Evolutionary conservation across 2,113 vertebrate genomes (phyloP).

Genomic region (Pholis gunnellus): DNA sequence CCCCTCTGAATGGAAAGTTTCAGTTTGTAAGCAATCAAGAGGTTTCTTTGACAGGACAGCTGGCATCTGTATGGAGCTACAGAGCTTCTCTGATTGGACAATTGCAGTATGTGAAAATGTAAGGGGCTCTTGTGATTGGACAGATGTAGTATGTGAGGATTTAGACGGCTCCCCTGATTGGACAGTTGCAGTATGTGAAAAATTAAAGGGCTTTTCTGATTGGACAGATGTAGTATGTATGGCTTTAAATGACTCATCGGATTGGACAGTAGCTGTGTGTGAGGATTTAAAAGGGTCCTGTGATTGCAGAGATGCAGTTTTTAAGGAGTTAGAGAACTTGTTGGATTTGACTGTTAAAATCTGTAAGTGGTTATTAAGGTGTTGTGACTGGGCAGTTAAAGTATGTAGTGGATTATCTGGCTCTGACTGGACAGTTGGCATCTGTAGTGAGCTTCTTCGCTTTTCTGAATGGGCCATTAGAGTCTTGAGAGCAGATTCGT

Average conservation of each 20-base stretch:
- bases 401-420: constrained; percentile 5
- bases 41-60: constrained; percentile 10
- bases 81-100: constrained; percentile 24
- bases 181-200: neutral
- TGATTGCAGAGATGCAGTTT: constrained; percentile 21
- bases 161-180: constrained; percentile 19
- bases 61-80: constrained; percentile 32
- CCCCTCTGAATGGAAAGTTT: constrained; percentile 27
- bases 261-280: neutral
- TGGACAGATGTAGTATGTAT: neutral
- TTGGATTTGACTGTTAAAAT: constrained; percentile 34
- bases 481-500: constrained; percentile 31
- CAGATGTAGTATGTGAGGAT: neutral
- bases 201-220: constrained; percentile 6
- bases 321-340: constrained; percentile 21
- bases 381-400: constrained; percentile 11
- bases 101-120: neutral
- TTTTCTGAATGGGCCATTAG: constrained; percentile 31
- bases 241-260: neutral
- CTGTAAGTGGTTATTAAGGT: constrained; percentile 20
- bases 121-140: constrained; percentile 30
- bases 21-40: constrained; percentile 18
- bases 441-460: constrained; percentile 23
- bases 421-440: constrained; percentile 17
- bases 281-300: neutral